Evolutionary conservation across 2,888 invertebrate species (phyloP).

Genomic region (Malthinus seriepunctatus): DNA sequence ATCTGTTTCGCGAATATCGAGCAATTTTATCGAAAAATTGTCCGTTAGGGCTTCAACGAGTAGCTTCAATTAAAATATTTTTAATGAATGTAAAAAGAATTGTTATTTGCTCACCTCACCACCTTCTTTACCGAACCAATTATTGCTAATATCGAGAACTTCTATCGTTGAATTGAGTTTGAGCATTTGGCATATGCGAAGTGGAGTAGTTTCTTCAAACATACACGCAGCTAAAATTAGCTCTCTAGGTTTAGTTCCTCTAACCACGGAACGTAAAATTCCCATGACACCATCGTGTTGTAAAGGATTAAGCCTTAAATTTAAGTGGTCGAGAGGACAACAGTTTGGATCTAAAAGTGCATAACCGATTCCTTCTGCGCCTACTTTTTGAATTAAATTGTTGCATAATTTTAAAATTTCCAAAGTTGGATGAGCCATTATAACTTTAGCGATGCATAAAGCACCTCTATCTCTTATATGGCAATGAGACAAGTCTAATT

Average conservation of each 20-base stretch:
- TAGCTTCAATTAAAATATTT: not conserved
- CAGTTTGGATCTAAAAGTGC: conserved; percentile 41
- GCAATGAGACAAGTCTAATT: conserved; percentile 69
- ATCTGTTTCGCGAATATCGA: conserved; percentile 51
- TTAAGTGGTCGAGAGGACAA: conserved; percentile 49
- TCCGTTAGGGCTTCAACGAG: conserved; percentile 25
- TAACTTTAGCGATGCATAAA: conserved; percentile 64
- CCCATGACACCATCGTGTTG: conserved; percentile 62
- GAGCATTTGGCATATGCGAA: conserved; percentile 60
- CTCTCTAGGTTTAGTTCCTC: conserved; percentile 60
- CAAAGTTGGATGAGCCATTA: conserved; percentile 59
- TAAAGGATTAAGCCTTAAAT: conserved; percentile 67
- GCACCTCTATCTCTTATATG: conserved; percentile 66
- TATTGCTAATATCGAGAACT: conserved; percentile 62
- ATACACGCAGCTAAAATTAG: conserved; percentile 62
- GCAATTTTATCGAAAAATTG: conserved; percentile 43
- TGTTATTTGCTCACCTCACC: conserved; percentile 44
- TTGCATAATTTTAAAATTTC: conserved; percentile 45
- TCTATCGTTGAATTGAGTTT: conserved; percentile 59
- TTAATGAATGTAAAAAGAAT: not conserved
- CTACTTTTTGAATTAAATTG: conserved; percentile 32
- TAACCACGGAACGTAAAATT: conserved; percentile 62
- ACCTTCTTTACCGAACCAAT: conserved; percentile 62
- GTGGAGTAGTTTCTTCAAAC: conserved; percentile 59
- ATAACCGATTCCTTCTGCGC: conserved; percentile 49